phyloP scores from a whole-genome alignment of 2,113 vertebrate genomes.

The Elgaria multicarinata region DNA sequence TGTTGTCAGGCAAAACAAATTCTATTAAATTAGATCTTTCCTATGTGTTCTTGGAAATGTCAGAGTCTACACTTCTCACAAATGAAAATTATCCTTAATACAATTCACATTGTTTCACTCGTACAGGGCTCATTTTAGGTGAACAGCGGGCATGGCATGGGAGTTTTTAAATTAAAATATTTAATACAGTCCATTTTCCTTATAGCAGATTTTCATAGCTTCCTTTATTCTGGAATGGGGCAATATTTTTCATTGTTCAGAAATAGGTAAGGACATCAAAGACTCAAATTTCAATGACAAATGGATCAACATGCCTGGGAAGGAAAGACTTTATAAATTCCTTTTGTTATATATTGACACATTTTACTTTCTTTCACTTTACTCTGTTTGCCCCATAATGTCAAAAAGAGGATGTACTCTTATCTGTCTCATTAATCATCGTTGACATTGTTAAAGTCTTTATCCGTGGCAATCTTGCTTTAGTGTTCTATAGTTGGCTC shows the following conservation, averaged over 20 bases:
- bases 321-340: slow-evolving; percentile 41
- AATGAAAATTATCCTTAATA: background rate
- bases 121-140: background rate
- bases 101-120: background rate
- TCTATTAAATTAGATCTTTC: background rate
- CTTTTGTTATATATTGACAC: slow-evolving; percentile 23
- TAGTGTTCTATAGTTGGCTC: slow-evolving; percentile 19
- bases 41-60: background rate
- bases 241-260: background rate
- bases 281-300: slow-evolving; percentile 20
- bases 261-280: slow-evolving; percentile 22
- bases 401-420: slow-evolving; percentile 56
- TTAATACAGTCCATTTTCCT: background rate
- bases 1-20: background rate
- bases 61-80: background rate
- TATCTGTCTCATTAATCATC: slow-evolving; percentile 65
- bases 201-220: background rate
- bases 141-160: background rate
- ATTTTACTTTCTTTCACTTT: slow-evolving; percentile 50
- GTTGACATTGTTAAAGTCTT: slow-evolving; percentile 42
- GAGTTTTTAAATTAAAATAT: background rate
- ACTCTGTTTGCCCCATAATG: slow-evolving; percentile 34
- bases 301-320: slow-evolving; percentile 28
- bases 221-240: background rate
- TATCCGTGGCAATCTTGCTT: slow-evolving; percentile 51